These are phyloP conservation scores for Orycteropus afer DNA, from an alignment of 2,113 vertebrate species.

Conservation along the genomic window DNA sequence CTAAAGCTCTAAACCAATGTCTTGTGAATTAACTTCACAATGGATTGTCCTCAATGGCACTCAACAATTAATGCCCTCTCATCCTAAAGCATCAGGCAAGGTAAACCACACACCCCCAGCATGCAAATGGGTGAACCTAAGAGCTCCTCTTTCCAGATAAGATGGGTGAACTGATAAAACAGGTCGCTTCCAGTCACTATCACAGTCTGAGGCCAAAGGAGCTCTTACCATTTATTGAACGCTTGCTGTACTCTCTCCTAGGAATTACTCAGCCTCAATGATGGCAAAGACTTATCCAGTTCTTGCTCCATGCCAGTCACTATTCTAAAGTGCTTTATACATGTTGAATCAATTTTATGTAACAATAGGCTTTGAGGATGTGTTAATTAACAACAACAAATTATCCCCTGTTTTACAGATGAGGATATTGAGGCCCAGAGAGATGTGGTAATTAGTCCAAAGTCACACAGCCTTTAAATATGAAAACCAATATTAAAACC, in stretches of 20 bases:
- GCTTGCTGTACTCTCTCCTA: not conserved
- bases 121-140: not conserved
- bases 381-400: not conserved
- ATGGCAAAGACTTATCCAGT: not conserved
- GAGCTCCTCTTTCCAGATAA: not conserved
- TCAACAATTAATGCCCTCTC: not conserved
- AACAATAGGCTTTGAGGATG: not conserved
- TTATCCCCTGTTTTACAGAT: not conserved
- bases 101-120: not conserved
- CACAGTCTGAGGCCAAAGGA: not conserved
- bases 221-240: not conserved
- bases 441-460: not conserved
- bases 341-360: not conserved
- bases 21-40: not conserved
- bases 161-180: not conserved
- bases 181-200: not conserved
- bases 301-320: not conserved
- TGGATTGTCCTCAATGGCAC: not conserved
- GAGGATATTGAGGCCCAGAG: not conserved
- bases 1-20: constrained; percentile 28
- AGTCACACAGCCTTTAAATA: not conserved
- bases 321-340: not conserved
- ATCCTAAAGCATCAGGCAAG: not conserved
- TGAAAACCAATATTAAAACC: not conserved
- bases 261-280: not conserved